phyloP scores from a whole-genome alignment of 2,113 vertebrate species.

The Serilophus lunatus region DNA sequence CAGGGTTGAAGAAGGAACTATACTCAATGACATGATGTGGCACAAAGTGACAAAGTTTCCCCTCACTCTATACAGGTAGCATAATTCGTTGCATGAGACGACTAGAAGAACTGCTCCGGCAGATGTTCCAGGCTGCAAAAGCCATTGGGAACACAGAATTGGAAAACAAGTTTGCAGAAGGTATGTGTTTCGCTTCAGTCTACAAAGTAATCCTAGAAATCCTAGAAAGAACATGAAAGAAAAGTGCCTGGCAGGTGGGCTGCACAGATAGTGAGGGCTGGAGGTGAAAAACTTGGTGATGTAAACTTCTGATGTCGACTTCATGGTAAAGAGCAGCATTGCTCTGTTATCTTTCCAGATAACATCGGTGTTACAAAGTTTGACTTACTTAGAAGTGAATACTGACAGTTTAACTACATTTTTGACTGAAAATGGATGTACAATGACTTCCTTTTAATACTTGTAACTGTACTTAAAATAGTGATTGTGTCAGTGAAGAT shows the following conservation, averaged over 20 bases:
- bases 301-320: neutral
- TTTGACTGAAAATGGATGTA: neutral
- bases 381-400: neutral
- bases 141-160: constrained; percentile 97
- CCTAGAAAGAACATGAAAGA: neutral
- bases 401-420: neutral
- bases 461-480: neutral
- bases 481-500: neutral
- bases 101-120: constrained; percentile 91
- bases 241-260: neutral
- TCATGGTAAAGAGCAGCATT: neutral
- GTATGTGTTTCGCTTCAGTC: constrained; percentile 64
- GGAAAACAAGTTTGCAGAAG: constrained; percentile 97
- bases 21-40: neutral
- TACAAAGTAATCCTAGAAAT: neutral
- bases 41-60: neutral
- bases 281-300: neutral
- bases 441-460: neutral
- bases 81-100: constrained; percentile 97
- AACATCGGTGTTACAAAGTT: neutral
- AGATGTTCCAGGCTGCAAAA: constrained; percentile 98
- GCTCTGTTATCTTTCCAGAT: neutral
- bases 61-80: constrained; percentile 78
- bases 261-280: neutral
- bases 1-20: neutral